Evolutionary conservation across 2,888 invertebrate species (phyloP).

Genomic region (Germaria angustata): DNA sequence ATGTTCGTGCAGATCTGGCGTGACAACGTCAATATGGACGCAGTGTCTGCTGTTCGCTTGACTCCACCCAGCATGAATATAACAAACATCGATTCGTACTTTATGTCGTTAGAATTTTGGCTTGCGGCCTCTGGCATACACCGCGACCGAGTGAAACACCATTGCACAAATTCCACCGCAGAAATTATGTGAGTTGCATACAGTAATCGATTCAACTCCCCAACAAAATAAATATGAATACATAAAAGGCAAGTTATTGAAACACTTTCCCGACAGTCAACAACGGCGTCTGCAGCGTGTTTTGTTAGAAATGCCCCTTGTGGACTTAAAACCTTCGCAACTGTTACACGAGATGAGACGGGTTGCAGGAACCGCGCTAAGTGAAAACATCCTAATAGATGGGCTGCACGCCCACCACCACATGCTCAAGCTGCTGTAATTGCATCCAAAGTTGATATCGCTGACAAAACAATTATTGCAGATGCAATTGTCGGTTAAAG

Average conservation of each 20-base stretch:
- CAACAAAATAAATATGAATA: constrained; percentile 34
- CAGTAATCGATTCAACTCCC: constrained; percentile 31
- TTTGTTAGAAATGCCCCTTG: constrained; percentile 38
- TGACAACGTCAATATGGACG: neutral
- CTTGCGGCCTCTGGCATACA: constrained; percentile 48
- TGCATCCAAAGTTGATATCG: constrained; percentile 23
- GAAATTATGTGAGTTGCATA: constrained; percentile 28
- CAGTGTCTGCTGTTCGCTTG: constrained; percentile 3
- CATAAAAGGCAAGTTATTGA: constrained; percentile 23
- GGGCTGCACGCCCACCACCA: constrained; percentile 39
- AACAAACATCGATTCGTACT: constrained; percentile 49
- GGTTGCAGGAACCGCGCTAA: constrained; percentile 9
- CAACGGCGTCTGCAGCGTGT: constrained; percentile 42
- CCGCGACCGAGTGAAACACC: constrained; percentile 8
- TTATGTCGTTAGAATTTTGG: constrained; percentile 51
- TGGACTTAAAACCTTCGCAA: constrained; percentile 28
- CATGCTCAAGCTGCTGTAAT: constrained; percentile 52
- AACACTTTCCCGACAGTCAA: constrained; percentile 41
- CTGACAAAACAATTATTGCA: constrained; percentile 37
- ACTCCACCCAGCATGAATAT: constrained; percentile 41
- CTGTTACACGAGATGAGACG: neutral
- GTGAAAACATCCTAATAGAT: constrained; percentile 36
- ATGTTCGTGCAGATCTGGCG: no score
- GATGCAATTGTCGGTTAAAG: constrained; percentile 40
- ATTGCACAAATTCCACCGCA: constrained; percentile 32